Evolutionary conservation across 1,140 invertebrate species (phyloP).

Genomic region (Drosophila watanabei): DNA sequence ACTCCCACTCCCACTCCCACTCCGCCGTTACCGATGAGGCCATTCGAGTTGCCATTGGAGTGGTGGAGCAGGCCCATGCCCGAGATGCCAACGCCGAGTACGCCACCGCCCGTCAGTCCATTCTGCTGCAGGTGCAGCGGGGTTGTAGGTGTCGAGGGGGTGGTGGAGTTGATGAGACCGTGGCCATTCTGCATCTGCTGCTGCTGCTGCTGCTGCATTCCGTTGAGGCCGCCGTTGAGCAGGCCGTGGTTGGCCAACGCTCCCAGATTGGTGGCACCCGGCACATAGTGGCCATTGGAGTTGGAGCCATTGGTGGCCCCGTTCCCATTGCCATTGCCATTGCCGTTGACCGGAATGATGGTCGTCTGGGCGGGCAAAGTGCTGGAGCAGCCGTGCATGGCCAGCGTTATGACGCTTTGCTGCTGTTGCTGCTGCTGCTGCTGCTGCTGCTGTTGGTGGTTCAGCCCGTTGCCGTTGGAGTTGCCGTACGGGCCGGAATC

Average conservation of each 20-base stretch:
- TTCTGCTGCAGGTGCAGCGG: conserved; percentile 60
- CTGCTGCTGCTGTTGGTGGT: conserved; percentile 66
- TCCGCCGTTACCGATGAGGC: conserved; percentile 29
- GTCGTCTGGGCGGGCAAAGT: conserved; percentile 80
- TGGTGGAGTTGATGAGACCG: conserved; percentile 68
- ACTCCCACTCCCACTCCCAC: no score
- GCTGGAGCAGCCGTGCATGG: conserved; percentile 69
- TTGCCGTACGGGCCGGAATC: conserved; percentile 71
- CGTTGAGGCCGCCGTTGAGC: conserved; percentile 48
- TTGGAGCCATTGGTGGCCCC: conserved; percentile 38
- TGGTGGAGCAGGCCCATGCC: conserved; percentile 59
- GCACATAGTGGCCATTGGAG: conserved; percentile 62
- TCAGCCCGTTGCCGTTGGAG: conserved; percentile 62
- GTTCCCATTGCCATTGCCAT: conserved; percentile 38
- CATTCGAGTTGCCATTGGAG: conserved; percentile 63
- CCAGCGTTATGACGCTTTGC: conserved; percentile 77
- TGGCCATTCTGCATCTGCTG: conserved; percentile 70
- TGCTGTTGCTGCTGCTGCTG: conserved; percentile 60
- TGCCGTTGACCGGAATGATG: conserved; percentile 85
- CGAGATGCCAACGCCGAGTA: conserved; percentile 12
- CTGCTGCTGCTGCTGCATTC: conserved; percentile 59
- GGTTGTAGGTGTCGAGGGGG: conserved; percentile 47
- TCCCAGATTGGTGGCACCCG: conserved; percentile 67
- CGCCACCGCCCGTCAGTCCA: conserved; percentile 30
- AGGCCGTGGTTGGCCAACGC: conserved; percentile 64